phyloP scores from a whole-genome alignment of 1,140 invertebrate genomes.

The Neodiprion lecontei region DNA sequence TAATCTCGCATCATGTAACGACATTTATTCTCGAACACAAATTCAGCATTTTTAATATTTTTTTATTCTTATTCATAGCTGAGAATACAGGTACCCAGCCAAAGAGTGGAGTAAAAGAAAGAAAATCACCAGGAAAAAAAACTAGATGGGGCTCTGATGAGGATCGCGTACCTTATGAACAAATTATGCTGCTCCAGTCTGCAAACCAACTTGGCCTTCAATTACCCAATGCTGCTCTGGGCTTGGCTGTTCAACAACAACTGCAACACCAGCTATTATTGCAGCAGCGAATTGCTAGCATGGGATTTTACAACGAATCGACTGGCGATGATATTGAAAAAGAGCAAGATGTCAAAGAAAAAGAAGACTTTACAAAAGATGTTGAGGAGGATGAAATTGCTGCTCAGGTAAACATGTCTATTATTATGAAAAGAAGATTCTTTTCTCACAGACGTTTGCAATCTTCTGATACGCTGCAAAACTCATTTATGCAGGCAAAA shows the following conservation, averaged over 20 bases:
- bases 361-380: conserved; percentile 52
- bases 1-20: no score
- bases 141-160: conserved; percentile 60
- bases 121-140: conserved; percentile 53
- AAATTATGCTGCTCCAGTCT: conserved; percentile 56
- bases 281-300: conserved; percentile 29
- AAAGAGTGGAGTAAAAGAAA: conserved; percentile 35
- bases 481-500: conserved; percentile 35
- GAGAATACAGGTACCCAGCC: neutral
- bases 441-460: conserved; percentile 18
- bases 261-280: conserved; percentile 33
- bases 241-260: conserved; percentile 47
- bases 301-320: conserved; percentile 54
- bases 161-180: conserved; percentile 57
- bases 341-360: conserved; percentile 53
- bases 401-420: conserved; percentile 32
- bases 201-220: conserved; percentile 51
- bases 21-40: no score
- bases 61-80: conserved; percentile 10
- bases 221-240: conserved; percentile 49
- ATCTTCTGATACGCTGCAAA: conserved; percentile 11
- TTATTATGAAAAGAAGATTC: conserved; percentile 16
- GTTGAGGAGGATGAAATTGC: conserved; percentile 62
- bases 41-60: neutral
- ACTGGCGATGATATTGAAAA: conserved; percentile 52